Base-by-base conservation (phyloP, 2,113 vertebrate genomes). In the Turnix velox region DNA sequence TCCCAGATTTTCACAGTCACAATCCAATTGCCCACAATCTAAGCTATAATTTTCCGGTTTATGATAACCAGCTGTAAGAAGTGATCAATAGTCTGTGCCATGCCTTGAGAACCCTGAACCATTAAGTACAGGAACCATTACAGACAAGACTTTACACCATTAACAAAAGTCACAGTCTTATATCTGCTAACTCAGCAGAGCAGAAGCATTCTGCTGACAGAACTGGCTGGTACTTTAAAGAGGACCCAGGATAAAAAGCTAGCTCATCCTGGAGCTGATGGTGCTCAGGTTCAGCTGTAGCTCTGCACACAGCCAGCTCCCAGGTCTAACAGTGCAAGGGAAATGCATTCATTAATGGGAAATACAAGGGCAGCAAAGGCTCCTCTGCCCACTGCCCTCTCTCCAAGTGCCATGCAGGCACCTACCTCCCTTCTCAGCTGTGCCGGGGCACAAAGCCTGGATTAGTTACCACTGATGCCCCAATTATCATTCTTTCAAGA, bases 51-150 rank as follows among this genome's bases (percentile, higher is more conserved):
- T 88, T 88, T 87, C 78, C 85, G 78, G 66, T 93, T 90, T 83
- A 73, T 35, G 78, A 72, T 82, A 91, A 90, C 95, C 94, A 96
- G 77, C 87, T 82, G 7, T 68, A 72, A 89, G 91, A 33, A 87
- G 58, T 9, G 0, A 96, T 96, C 93, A 58, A 92, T 95, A 95
- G 93, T 87, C 93, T 94, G 87, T 82, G 92, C 90, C 92, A 91
- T 93, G 80, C 67, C 71, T 85, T 93, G 66, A 73, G 94, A 93
- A 94, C 90, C 93, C 95, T 66, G 91, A 94, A 94, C 91, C 57
- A 69, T 40, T 96, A 94, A 95, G 85, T 94, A 85, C 94, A 95
- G 94, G 94, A 96, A 91, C 90, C 78, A 77, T 62, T 90, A 40
- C 87, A 95, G 95, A 95, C 94, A 55, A 91, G 89, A 92, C 74